phyloP scores from a whole-genome alignment of 1,140 invertebrate species.

The Hormaphis cornu region DNA sequence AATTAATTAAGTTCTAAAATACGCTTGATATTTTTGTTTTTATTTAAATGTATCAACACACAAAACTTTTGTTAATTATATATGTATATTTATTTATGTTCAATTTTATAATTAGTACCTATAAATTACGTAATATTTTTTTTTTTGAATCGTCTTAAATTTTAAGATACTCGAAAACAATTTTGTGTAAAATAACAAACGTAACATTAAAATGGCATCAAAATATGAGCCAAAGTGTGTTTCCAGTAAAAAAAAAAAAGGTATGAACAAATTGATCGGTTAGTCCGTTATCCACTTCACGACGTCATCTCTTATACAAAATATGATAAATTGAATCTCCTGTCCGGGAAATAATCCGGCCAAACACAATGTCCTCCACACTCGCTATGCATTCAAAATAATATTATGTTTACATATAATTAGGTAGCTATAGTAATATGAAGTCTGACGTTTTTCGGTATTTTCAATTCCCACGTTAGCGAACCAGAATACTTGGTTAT shows the following conservation, averaged over 20 bases:
- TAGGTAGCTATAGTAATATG: neutral
- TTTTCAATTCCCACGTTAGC: neutral
- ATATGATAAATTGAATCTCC: neutral
- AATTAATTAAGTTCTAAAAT: conserved; percentile 11
- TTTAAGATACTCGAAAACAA: too few species aligned
- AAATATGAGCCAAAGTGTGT: neutral
- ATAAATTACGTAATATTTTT: too few species aligned
- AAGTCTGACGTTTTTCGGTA: neutral
- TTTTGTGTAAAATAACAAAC: too few species aligned
- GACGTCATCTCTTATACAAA: neutral
- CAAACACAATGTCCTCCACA: neutral
- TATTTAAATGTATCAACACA: neutral
- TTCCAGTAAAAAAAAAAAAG: neutral
- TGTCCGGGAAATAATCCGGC: neutral
- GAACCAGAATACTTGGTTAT: too few species aligned
- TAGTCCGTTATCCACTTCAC: neutral
- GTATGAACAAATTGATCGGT: neutral
- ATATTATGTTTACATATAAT: neutral
- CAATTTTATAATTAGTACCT: too few species aligned
- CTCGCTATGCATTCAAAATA: neutral
- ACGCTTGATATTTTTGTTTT: neutral
- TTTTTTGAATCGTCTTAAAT: too few species aligned
- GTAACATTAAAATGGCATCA: neutral
- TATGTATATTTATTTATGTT: neutral
- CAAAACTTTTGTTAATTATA: neutral